These are phyloP conservation scores for Ivindomyrus marchei DNA, from an alignment of 2,113 vertebrate species.

Conservation along the genomic window DNA sequence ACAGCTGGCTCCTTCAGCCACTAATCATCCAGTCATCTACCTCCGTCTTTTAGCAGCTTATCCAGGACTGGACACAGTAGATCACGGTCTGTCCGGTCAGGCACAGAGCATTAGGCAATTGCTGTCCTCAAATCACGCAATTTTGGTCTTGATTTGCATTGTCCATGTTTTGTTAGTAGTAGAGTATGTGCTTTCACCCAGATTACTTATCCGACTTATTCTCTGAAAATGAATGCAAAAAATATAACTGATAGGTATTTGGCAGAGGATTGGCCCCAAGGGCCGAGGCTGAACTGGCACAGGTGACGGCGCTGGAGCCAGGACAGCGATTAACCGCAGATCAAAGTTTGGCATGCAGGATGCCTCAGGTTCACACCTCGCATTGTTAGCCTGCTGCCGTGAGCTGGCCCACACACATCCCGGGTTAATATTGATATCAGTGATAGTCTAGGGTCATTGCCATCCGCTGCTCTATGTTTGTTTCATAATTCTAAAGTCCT, in stretches of 20 bases:
- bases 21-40: neutral
- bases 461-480: neutral
- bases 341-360: neutral
- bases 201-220: neutral
- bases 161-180: neutral
- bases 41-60: too few species aligned
- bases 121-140: neutral
- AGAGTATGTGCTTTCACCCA: neutral
- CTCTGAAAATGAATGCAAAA: neutral
- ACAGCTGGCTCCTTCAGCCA: neutral
- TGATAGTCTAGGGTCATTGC: neutral
- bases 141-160: neutral
- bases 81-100: neutral
- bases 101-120: neutral
- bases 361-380: neutral
- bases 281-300: neutral
- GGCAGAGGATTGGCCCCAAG: neutral
- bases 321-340: neutral
- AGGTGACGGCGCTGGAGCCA: neutral
- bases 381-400: neutral
- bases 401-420: neutral
- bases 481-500: neutral
- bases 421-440: neutral
- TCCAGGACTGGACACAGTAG: neutral
- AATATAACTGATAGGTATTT: neutral